These are phyloP conservation scores for Drosophila gunungcola DNA, from an alignment of 1,140 invertebrate species.

Conservation along the genomic window DNA sequence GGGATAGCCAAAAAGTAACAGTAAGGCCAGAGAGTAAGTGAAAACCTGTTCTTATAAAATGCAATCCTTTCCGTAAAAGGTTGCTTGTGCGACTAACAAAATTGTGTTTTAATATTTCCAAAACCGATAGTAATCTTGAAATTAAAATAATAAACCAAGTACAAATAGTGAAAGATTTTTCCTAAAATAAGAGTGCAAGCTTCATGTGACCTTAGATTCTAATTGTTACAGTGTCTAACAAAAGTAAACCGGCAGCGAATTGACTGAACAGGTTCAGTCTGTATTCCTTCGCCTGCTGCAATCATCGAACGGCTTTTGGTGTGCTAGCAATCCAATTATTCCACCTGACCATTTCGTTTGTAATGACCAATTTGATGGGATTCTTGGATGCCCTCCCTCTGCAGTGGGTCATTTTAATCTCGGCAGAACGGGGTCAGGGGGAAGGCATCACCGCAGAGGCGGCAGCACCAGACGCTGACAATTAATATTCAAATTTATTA, in stretches of 20 bases:
- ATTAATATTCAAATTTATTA: conserved; percentile 85
- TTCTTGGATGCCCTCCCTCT: conserved; percentile 9
- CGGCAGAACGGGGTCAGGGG: conserved; percentile 9
- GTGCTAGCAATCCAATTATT: conserved; percentile 40
- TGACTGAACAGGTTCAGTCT: too few relatives aligned
- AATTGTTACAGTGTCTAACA: too few relatives aligned
- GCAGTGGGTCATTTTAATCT: conserved; percentile 74
- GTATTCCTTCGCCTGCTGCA: neutral
- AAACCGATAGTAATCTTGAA: too few relatives aligned
- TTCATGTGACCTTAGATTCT: too few relatives aligned
- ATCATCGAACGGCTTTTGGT: conserved; percentile 11
- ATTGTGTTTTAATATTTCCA: too few relatives aligned
- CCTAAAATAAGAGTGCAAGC: too few relatives aligned
- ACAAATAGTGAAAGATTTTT: too few relatives aligned
- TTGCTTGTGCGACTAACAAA: too few relatives aligned
- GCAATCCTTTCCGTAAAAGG: too few relatives aligned
- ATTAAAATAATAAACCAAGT: too few relatives aligned
- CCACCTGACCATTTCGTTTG: conserved; percentile 34
- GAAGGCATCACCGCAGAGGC: neutral
- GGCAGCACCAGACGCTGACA: conserved; percentile 75
- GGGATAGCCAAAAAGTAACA: neutral
- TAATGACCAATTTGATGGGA: conserved; percentile 44
- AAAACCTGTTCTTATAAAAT: neutral
- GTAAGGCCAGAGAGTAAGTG: neutral
- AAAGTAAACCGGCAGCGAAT: too few relatives aligned